A percentile compares a stretch with the other conserved stretches of the same genome.
Conservation (phyloP, 2,888 invertebrate species). For the Pachliopta kotzebuea region DNA sequence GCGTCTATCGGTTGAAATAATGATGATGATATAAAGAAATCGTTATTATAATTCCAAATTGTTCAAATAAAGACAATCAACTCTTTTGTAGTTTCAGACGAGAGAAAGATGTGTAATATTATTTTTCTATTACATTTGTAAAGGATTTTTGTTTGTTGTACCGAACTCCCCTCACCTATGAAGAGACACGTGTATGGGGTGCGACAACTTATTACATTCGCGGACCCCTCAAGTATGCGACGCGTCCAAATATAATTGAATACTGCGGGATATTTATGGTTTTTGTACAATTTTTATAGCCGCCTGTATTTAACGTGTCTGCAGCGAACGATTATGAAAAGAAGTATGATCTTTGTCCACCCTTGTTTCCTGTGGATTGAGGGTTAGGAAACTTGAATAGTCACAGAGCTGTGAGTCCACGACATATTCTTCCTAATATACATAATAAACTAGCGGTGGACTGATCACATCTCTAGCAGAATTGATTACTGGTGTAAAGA, state of each 20-base stretch:
- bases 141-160: not conserved
- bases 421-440: not conserved
- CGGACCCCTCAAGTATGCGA: conserved; percentile 36
- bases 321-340: conserved; percentile 66
- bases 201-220: conserved; percentile 31
- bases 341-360: conserved; percentile 60
- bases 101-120: no score
- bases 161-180: conserved; percentile 7
- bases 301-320: conserved; percentile 72
- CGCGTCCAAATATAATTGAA: conserved; percentile 57
- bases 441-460: no score
- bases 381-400: conserved; percentile 40
- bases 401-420: conserved; percentile 29
- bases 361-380: conserved; percentile 38
- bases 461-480: no score
- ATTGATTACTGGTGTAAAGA: no score
- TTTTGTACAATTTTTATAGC: conserved; percentile 71
- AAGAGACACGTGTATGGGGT: conserved; percentile 18
- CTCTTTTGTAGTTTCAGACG: no score
- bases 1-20: no score
- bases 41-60: no score
- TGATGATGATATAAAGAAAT: no score
- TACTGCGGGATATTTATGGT: conserved; percentile 68
- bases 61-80: no score
- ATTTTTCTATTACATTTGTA: no score